phyloP scores from a whole-genome alignment of 2,888 invertebrate genomes.

The Atrina japonica region DNA sequence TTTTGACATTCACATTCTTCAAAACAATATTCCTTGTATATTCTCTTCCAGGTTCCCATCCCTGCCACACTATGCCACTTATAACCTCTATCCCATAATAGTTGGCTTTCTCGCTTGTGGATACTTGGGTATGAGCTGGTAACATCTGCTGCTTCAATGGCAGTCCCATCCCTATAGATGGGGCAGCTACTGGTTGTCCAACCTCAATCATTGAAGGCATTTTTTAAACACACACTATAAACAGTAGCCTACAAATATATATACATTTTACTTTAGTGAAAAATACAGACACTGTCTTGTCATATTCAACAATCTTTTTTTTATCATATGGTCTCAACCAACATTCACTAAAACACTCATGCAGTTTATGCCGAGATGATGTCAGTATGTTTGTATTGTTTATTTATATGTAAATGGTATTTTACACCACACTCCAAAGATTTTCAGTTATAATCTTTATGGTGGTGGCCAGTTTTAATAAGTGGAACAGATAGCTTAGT shows the following conservation, averaged over 20 bases:
- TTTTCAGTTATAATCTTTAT: too few relatives aligned
- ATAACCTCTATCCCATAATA: constrained; percentile 76
- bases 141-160: constrained; percentile 15
- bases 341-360: too few relatives aligned
- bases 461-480: too few relatives aligned
- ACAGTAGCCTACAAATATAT: neutral
- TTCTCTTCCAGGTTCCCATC: constrained; percentile 79
- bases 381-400: too few relatives aligned
- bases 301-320: too few relatives aligned
- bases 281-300: too few relatives aligned
- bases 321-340: too few relatives aligned
- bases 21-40: constrained; percentile 78
- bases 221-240: neutral
- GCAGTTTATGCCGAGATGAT: too few relatives aligned
- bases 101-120: constrained; percentile 43
- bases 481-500: too few relatives aligned
- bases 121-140: constrained; percentile 5
- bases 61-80: constrained; percentile 73
- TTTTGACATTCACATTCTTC: constrained; percentile 79
- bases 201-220: constrained; percentile 56
- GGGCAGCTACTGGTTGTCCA: constrained; percentile 51
- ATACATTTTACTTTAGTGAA: neutral
- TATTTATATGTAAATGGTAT: too few relatives aligned
- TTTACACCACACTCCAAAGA: too few relatives aligned
- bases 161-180: constrained; percentile 15